These are phyloP conservation scores for Cacoxenus indagator DNA, from an alignment of 2,888 invertebrate species.

Conservation along the genomic window DNA sequence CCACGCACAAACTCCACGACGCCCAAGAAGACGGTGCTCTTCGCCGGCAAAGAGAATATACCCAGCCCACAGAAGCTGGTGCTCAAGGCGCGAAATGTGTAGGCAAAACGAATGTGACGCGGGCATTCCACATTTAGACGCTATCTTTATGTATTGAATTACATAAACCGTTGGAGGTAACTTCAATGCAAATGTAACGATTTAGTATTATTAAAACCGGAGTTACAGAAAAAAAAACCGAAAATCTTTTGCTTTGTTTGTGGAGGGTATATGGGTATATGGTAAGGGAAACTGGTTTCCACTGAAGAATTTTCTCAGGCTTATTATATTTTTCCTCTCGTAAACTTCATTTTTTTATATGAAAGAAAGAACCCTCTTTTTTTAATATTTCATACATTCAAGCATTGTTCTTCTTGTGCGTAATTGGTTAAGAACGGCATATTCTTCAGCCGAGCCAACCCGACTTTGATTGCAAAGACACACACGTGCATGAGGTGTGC, in stretches of 20 bases:
- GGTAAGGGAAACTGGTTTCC: not conserved
- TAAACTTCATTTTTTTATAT: not conserved
- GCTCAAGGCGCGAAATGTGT: constrained; percentile 65
- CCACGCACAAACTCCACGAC: constrained; percentile 46
- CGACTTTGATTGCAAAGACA: not conserved
- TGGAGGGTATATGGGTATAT: not conserved
- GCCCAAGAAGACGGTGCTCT: constrained; percentile 68
- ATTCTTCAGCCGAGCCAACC: not conserved
- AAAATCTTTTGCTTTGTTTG: not conserved
- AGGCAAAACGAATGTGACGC: not conserved
- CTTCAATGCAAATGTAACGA: not conserved
- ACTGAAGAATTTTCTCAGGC: constrained; percentile 5
- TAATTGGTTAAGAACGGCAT: not conserved
- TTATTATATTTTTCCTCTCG: not conserved
- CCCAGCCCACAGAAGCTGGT: constrained; percentile 68
- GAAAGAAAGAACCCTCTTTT: not conserved
- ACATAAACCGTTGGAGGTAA: not conserved
- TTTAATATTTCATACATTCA: constrained; percentile 1
- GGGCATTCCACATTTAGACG: not conserved
- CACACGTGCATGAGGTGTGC: not conserved
- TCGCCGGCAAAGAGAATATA: constrained; percentile 69
- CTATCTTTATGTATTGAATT: not conserved
- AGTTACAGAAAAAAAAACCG: not conserved
- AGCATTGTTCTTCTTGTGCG: not conserved
- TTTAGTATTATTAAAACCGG: not conserved